Percentiles rank a stretch among this genome's conserved stretches.
phyloP scores from a whole-genome alignment of 2,797 vertebrate species.

The Malacoctenus gilli region DNA sequence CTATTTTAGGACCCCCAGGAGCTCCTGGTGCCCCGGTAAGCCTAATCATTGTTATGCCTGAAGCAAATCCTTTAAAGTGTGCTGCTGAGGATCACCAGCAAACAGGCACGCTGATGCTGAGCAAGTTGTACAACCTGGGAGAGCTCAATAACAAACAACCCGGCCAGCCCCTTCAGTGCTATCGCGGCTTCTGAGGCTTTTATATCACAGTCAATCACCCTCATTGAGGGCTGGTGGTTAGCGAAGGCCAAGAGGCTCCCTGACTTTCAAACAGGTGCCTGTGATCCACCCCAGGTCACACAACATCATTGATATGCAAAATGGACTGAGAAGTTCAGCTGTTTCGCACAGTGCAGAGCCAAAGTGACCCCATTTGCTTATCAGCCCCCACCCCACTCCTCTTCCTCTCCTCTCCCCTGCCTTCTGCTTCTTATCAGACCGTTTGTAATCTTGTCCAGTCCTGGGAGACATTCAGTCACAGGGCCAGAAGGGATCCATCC shows the following conservation, averaged over 20 bases:
- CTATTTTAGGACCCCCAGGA: conserved; percentile 85
- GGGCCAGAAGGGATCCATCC: conserved; percentile 56
- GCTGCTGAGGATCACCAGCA: conserved; percentile 44
- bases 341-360: conserved; percentile 34
- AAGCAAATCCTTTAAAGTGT: conserved; percentile 61
- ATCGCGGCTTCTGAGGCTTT: conserved; percentile 45
- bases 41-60: conserved; percentile 61
- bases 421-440: conserved; percentile 71
- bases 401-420: background rate
- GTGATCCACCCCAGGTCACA: conserved; percentile 52
- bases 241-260: conserved; percentile 55
- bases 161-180: conserved; percentile 48
- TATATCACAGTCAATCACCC: conserved; percentile 58
- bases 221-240: conserved; percentile 40
- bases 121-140: conserved; percentile 35
- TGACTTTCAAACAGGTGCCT: conserved; percentile 62
- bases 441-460: conserved; percentile 72
- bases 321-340: conserved; percentile 44
- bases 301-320: conserved; percentile 71
- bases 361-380: conserved; percentile 74
- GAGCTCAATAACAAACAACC: conserved; percentile 65
- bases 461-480: conserved; percentile 64
- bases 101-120: conserved; percentile 46
- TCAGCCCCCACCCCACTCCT: conserved; percentile 42
- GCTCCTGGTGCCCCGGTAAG: conserved; percentile 92